Conservation (phyloP, 2,113 vertebrate species). For the Myrmecobius fasciatus region DNA sequence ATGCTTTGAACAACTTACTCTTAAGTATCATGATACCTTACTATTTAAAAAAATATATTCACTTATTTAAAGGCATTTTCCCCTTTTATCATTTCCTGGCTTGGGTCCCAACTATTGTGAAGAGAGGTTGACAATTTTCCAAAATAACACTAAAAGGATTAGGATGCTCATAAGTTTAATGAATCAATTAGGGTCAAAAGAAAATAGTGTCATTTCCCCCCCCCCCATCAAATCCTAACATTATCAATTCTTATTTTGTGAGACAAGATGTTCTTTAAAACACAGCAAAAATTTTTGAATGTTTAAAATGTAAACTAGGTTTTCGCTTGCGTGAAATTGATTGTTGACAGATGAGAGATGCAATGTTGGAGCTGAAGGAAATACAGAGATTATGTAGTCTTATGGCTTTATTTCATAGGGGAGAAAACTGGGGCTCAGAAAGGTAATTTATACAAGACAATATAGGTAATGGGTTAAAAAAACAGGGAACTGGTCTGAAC, state of each 20-base stretch:
- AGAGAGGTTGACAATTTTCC: constrained; percentile 33
- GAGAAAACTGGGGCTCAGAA: background rate
- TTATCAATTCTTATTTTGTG: constrained; percentile 45
- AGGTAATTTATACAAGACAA: background rate
- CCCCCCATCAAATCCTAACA: constrained; percentile 23
- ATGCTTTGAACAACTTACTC: constrained; percentile 52
- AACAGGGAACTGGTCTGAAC: background rate
- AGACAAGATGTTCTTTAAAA: constrained; percentile 30
- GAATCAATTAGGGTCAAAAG: constrained; percentile 1
- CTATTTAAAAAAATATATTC: constrained; percentile 26
- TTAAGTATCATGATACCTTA: constrained; percentile 33
- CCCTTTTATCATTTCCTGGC: constrained; percentile 26
- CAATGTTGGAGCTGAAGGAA: background rate
- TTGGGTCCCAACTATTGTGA: background rate
- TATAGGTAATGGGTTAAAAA: background rate
- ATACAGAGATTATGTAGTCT: background rate
- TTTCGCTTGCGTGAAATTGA: background rate
- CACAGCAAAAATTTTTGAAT: background rate
- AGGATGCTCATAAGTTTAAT: constrained; percentile 36
- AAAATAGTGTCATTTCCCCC: constrained; percentile 31
- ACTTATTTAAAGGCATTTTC: constrained; percentile 46
- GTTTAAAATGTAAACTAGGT: background rate
- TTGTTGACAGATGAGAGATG: background rate
- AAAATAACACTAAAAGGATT: constrained; percentile 46
- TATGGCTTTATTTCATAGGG: background rate